Evolutionary conservation across 2,797 vertebrate genomes (phyloP).

Genomic region (Anolis apletophallus): DNA sequence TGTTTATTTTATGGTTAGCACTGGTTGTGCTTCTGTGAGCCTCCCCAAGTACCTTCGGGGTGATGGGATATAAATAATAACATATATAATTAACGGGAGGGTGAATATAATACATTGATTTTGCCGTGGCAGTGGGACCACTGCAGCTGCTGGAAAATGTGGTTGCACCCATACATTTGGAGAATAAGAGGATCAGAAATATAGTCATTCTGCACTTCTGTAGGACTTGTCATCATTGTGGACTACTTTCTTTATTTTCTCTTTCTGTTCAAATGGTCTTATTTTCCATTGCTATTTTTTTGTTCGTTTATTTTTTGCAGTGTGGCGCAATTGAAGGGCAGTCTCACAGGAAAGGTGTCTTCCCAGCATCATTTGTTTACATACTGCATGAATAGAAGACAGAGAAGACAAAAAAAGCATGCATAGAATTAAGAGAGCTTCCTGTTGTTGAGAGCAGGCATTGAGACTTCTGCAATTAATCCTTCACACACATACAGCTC

Average conservation of each 20-base stretch:
- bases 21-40: too few relatives aligned
- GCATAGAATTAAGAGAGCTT: background rate
- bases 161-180: background rate
- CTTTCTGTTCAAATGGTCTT: background rate
- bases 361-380: conserved; percentile 86
- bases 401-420: background rate
- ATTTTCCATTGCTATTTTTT: background rate
- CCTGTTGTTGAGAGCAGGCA: background rate
- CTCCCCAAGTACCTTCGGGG: too few relatives aligned
- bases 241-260: background rate
- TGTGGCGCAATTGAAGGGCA: conserved; percentile 86
- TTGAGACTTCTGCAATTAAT: background rate
- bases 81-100: background rate
- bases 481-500: background rate
- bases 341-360: conserved; percentile 84
- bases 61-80: too few relatives aligned
- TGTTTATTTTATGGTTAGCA: too few relatives aligned
- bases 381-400: conserved; percentile 73
- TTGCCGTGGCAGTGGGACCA: background rate
- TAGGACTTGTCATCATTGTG: background rate
- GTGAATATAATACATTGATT: background rate
- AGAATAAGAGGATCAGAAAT: background rate
- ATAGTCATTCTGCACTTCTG: background rate
- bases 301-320: conserved; percentile 62
- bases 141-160: background rate